Conservation (phyloP, 2,888 invertebrate species). For the Apodemia mormo region DNA sequence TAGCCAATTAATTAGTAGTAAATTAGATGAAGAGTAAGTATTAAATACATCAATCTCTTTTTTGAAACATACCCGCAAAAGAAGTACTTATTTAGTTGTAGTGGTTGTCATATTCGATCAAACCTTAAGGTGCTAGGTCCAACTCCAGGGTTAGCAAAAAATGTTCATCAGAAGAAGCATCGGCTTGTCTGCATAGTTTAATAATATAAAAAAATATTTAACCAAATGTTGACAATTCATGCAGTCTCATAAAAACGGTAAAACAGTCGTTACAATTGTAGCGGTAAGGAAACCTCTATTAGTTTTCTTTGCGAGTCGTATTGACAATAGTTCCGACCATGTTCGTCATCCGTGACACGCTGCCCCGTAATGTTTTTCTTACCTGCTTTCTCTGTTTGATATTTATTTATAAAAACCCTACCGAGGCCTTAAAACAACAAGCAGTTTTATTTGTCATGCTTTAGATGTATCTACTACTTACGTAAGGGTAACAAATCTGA, state of each 20-base stretch:
- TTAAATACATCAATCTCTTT: too few relatives aligned
- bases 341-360: constrained; percentile 49
- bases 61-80: too few relatives aligned
- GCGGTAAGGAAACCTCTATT: constrained; percentile 62
- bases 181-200: too few relatives aligned
- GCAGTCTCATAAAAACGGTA: constrained; percentile 58
- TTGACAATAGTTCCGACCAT: constrained; percentile 58
- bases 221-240: constrained; percentile 51
- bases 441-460: constrained; percentile 4
- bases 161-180: too few relatives aligned
- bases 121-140: too few relatives aligned
- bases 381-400: constrained; percentile 41
- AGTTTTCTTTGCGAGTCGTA: constrained; percentile 71
- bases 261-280: constrained; percentile 63
- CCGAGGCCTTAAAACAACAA: neutral
- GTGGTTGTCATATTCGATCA: too few relatives aligned
- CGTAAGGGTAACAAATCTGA: too few relatives aligned
- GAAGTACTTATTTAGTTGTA: too few relatives aligned
- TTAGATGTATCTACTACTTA: neutral
- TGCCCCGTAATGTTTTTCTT: constrained; percentile 37
- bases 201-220: too few relatives aligned
- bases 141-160: too few relatives aligned
- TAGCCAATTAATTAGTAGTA: too few relatives aligned
- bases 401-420: constrained; percentile 3
- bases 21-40: too few relatives aligned